phyloP scores from a whole-genome alignment of 2,113 vertebrate genomes.

The Peromyscus polionotus region DNA sequence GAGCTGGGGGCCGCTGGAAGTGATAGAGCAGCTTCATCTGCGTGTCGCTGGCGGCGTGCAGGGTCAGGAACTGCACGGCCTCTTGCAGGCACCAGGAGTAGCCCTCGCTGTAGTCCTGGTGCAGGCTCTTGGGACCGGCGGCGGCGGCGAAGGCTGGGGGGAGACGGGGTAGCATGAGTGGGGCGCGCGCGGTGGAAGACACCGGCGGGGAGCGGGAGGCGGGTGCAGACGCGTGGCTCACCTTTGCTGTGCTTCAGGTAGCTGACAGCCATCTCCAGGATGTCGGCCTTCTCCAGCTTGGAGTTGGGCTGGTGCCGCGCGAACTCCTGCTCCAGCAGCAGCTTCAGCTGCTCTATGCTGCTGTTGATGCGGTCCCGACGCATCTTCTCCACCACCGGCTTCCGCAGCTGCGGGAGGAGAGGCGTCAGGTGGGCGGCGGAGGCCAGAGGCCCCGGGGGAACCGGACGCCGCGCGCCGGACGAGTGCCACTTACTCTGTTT shows the following conservation, averaged over 20 bases:
- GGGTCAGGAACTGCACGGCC: conserved; percentile 86
- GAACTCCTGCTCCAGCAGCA: conserved; percentile 93
- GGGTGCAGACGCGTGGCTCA: conserved; percentile 70
- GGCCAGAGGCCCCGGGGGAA: not conserved
- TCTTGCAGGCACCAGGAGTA: conserved; percentile 89
- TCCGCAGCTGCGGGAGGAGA: conserved; percentile 87
- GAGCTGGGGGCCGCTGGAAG: conserved; percentile 83
- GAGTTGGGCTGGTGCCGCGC: conserved; percentile 91
- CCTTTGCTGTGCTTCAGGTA: conserved; percentile 91
- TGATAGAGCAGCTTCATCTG: conserved; percentile 84
- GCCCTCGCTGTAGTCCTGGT: conserved; percentile 85
- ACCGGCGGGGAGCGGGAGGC: rapidly evolving
- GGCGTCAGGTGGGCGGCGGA: conserved; percentile 12
- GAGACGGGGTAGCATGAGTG: not conserved
- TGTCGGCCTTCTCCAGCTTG: conserved; percentile 94
- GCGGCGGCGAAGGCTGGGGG: conserved; percentile 75
- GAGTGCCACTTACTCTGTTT: conserved; percentile 85
- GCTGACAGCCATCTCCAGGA: conserved; percentile 94
- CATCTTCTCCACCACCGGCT: conserved; percentile 91
- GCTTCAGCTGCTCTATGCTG: conserved; percentile 93
- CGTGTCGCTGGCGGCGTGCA: conserved; percentile 82
- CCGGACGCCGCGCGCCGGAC: not conserved
- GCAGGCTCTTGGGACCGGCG: conserved; percentile 66
- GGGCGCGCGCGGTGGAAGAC: not conserved
- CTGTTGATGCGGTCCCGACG: conserved; percentile 92